Evolutionary conservation across 1,140 invertebrate species (phyloP), one percentile per base, ranked within the genome.

Genomic region (Drosophila prosaltans): DNA sequence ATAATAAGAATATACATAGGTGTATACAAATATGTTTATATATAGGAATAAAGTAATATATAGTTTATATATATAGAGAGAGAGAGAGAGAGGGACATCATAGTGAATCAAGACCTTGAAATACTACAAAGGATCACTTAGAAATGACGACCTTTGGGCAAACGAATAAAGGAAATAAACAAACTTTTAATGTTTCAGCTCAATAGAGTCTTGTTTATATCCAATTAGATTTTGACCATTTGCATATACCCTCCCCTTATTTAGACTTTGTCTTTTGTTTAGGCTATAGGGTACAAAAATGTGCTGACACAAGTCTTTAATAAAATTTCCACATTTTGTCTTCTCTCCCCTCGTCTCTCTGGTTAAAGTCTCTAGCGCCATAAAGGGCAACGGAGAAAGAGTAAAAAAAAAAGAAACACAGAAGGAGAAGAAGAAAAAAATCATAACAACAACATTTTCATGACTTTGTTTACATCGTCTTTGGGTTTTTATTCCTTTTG

Each of bases 381-480:
- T 24, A 54, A 69, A 69, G 62, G 55, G 41, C 21, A 40, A 5
- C 16, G 11, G 45, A 48, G 21, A 7, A 36, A 36, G 6, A 69
- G 73, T 73, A 78, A 73, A 74, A 69, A 78, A 81, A 81, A 74
- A 71, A 67, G 30, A 70, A 51, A 8, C 21, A 51, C 8, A 51
- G 6, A 16, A 62, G 59, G 16, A 64, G 57, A 2, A 2, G 74
- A 65, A 78, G 74, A 81, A 78, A 68, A 67, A 68, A 70, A 57
- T 54, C 71, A 82, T 78, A 81, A 82, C 71, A 80, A 82, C 79
- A 76, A 81, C 74, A 82, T 74, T 82, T 82, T 81, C 80, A 82
- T 81, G 80, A 71, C 80, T 82, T 81, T 82, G 80, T 82, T 82
- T 82, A 82, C 79, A 82, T 81, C 69, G 57, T 65, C 32, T 64